Base-by-base conservation (phyloP, 1,140 invertebrate species). In the Drosophila ambigua region DNA sequence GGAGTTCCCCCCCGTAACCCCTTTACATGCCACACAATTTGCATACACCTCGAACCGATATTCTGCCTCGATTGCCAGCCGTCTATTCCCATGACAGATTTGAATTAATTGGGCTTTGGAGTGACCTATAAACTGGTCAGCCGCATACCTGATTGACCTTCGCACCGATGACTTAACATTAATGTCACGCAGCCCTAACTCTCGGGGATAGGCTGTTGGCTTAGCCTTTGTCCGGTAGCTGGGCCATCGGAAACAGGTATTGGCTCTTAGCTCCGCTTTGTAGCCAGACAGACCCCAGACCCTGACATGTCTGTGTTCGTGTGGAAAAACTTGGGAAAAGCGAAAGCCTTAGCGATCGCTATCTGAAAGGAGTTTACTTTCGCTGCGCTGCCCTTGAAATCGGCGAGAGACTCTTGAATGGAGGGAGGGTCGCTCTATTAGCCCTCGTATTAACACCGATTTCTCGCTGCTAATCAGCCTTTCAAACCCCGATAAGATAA, bases 401-500 rank as follows among this genome's bases (percentile, higher is more conserved):
- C 44, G n/a, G 5, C 5, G 5, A 53, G 48, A 64, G 28, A n/a
- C 45, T 64, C 59, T 65, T 65, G 44, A 65, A 35, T 13, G 11
- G 23, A 20, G 20, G 11, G 23, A 20, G 20, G 2, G 20, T 20
- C 20, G 20, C 20, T 11, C 35, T 65, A 61, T 46, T 50, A 45
- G 24, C 26, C 23, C 44, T 13, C 31, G 24, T 13, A 15, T 49
- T 66, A 65, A 66, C 60, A 65, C 16, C 60, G 60, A 66, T 66
- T 66, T 31, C 13, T n/a, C 8, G 31, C 1, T 11, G 45, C 16
- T 66, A 66, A 66, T 66, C 61, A 66, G 61, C 7, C 35, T 28
- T 51, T 65, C 15, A 35, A 51, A 23, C 63, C 4, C 24, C 46
- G 63, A 66, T 66, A 65, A 66, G 63, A 66, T 66, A 66, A 31